Base-by-base conservation (phyloP, 2,797 vertebrate species). In the Hypotaenidia okinawae region DNA sequence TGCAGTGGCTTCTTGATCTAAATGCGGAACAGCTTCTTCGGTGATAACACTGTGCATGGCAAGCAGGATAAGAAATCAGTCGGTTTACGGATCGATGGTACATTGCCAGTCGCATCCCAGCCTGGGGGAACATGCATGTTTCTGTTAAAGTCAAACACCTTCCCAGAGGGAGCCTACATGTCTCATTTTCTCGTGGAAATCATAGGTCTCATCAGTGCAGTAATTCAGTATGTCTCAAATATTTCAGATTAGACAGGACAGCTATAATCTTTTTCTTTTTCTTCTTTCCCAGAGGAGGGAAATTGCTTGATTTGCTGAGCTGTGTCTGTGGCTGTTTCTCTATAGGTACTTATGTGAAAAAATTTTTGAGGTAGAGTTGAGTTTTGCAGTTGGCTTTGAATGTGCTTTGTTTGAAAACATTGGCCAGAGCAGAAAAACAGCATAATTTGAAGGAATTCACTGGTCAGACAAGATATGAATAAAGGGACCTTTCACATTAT, bases 11-110 rank as follows among this genome's bases (percentile, higher is more conserved):
- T 68, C 79, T 94, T 88, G 45, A 47, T 95, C 73, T 84, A 89
- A 94, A 94, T 93, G 87, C 4, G 3, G 62, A 94, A 41, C 79
- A 87, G 62, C 69, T 94, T 67, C 73, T 86, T 66, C 0, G 0
- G 35, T 89, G 89, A 95, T 94, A 94, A 66, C 54, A 64, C 47
- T 27, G 49, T 85, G 62, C 72, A 94, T 94, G 87, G 82, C 66
- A 94, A 94, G 82, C 58, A 91, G 82, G 87, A 90, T 94, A 93
- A 96, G 91, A 93, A 94, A 94, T 94, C 62, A 90, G 89, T 45
- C 8, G 2, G 17, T 81, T 91, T 93, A 89, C 2, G 0, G 79
- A 91, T 94, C n/a, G 9, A 72, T 92, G 87, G 64, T 91, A 91
- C 45, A 61, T 81, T 87, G 69, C 89, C 69, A 93, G 89, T 88